Base-by-base conservation (phyloP, 1,140 invertebrate genomes). In the Diorhabda carinulata region DNA sequence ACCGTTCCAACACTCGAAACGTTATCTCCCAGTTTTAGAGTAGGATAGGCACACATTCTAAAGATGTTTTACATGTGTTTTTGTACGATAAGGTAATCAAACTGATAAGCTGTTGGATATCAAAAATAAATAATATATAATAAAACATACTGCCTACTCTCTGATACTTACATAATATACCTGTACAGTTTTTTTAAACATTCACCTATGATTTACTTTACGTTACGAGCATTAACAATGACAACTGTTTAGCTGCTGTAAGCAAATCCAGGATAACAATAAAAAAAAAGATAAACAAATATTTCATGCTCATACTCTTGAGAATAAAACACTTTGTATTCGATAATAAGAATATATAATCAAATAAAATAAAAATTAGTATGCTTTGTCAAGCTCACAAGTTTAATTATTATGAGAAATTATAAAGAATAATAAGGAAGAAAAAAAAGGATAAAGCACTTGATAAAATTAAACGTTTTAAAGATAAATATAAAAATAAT, bases 31-130 rank as follows among this genome's bases (percentile, higher is more conserved):
- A 60, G 61, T 67, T 74, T 74, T 74, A 61, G 66, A 73, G 72
- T 73, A 71, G 67, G 70, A 76, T 76, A 75, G 74, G 25, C 47
- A 52, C 47, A 75, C 72, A 77, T 78, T 78, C 67, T 76, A 70
- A 70, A 76, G 73, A 76, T 77, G 74, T 76, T 78, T 78, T 78
- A 78, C 77, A 78, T 78, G 73, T 77, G 77, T 78, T 78, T 78
- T 72, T 63, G 65, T 76, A 47, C 70, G 77, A 78, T 78, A 78
- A 75, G 71, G 63, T 76, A 77, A 76, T 76, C 76, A 76, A 72
- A 73, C 70, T 72, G 76, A 77, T 77, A 76, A 76, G 70, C 64
- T 63, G 68, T 68, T 58, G 69, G 68, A 72, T 74, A 76, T 75
- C 72, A 73, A 76, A 74, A 57, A 69, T 70, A 77, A 77, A 75